Evolutionary conservation across 2,888 invertebrate genomes (phyloP).

Genomic region (Trachelus troglodyta): DNA sequence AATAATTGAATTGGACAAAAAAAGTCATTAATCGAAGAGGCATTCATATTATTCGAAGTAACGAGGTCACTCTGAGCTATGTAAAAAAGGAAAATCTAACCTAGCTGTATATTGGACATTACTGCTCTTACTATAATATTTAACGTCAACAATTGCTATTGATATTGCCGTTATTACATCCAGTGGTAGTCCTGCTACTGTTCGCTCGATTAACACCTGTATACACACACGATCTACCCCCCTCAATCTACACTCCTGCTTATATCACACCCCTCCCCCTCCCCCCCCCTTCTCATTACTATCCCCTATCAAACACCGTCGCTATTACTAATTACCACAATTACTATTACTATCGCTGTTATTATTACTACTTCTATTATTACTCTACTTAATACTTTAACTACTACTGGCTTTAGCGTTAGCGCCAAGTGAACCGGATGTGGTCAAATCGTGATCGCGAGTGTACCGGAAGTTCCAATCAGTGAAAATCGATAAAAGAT

Average conservation of each 20-base stretch:
- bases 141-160: constrained; percentile 17
- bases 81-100: constrained; percentile 43
- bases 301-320: constrained; percentile 24
- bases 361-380: constrained; percentile 42
- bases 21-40: neutral
- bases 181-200: neutral
- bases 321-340: constrained; percentile 30
- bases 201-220: neutral
- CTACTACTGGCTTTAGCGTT: constrained; percentile 10
- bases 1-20: neutral
- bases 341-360: constrained; percentile 41
- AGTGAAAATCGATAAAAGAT: neutral
- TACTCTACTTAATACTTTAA: constrained; percentile 21
- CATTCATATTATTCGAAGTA: constrained; percentile 36
- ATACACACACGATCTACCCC: neutral
- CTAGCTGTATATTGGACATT: constrained; percentile 54
- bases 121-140: constrained; percentile 38
- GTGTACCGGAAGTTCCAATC: neutral
- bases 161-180: constrained; percentile 33
- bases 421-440: neutral
- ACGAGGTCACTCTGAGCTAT: constrained; percentile 29
- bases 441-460: neutral
- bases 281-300: neutral
- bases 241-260: neutral
- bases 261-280: neutral